These are phyloP conservation scores for Lycocorax pyrrhopterus DNA, from an alignment of 2,113 vertebrate species.

Conservation along the genomic window DNA sequence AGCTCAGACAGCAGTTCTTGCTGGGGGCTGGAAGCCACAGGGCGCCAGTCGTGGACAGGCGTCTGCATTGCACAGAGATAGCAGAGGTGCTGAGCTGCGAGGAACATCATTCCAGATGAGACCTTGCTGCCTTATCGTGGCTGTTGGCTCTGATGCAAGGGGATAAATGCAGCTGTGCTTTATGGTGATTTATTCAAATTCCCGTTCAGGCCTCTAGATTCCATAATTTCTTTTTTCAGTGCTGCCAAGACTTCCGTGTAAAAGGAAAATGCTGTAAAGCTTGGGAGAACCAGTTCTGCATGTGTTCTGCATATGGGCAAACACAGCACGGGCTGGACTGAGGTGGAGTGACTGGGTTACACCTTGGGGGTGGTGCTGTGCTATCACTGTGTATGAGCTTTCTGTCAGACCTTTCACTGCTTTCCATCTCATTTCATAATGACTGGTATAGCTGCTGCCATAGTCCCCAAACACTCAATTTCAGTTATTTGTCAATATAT, in stretches of 20 bases:
- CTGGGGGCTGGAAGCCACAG: neutral
- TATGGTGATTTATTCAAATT: neutral
- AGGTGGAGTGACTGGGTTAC: neutral
- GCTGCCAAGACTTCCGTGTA: neutral
- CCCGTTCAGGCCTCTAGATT: neutral
- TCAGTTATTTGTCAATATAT: neutral
- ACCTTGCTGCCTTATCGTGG: neutral
- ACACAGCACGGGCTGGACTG: rapidly evolving
- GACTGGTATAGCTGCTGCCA: neutral
- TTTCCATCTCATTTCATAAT: neutral
- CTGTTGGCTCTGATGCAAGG: neutral
- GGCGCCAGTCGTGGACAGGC: neutral
- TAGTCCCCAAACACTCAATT: neutral
- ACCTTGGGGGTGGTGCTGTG: neutral
- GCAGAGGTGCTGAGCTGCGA: neutral
- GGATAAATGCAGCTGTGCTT: neutral
- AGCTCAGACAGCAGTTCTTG: neutral
- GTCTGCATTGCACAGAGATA: neutral
- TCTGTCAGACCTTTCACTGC: neutral
- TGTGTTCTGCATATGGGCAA: neutral
- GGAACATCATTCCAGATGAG: neutral
- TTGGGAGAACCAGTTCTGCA: neutral
- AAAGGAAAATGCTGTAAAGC: neutral
- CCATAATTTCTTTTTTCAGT: neutral
- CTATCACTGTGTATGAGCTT: neutral